Base-by-base conservation (phyloP, 1,140 invertebrate genomes). In the Tetramorium alpestre region DNA sequence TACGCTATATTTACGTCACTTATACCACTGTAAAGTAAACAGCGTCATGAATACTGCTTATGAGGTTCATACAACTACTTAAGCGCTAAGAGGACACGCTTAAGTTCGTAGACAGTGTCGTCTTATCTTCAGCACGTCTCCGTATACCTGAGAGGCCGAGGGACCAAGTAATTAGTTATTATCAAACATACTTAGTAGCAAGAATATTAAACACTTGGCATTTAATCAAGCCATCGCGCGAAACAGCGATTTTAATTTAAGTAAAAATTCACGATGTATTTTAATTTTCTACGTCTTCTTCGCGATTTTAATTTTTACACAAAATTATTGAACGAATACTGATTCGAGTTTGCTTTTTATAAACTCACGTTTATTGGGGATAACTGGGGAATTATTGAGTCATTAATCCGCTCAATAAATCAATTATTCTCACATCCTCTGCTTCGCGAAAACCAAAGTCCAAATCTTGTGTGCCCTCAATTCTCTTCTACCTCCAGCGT, bases 31-130 rank as follows among this genome's bases (percentile, higher is more conserved):
- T 65, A 78, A 78, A 78, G 76, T 78, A 78, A 78, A 78, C 76
- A 78, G 60, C 60, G 16, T 78, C 76, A 78, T 78, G 76, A 78
- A 78, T 78, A 64, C 58, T 65, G 76, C 76, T 78, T 78, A 78
- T 78, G 25, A 78, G 76, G 60, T 65, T 78, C 60, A 65, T 60
- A 28, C 60, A 78, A 78, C 76, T 78, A 78, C 76, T 78, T 78
- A 78, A 65, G 60, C n/a, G 25, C 13, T 78, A 78, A 78, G 76
- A 78, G 76, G 76, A 28, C 60, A 65, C 60, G 76, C 60, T 78
- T 78, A 44, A 78, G 60, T 78, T 78, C 44, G 76, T n/a, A 64
- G 76, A 78, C 76, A 78, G 58, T 65, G 60, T 65, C 60, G 51
- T 41, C 58, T 78, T 78, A 78, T 78, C 76, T 65, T 25, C 58